phyloP scores from a whole-genome alignment of 1,140 invertebrate genomes.

The Bombus pascuorum region DNA sequence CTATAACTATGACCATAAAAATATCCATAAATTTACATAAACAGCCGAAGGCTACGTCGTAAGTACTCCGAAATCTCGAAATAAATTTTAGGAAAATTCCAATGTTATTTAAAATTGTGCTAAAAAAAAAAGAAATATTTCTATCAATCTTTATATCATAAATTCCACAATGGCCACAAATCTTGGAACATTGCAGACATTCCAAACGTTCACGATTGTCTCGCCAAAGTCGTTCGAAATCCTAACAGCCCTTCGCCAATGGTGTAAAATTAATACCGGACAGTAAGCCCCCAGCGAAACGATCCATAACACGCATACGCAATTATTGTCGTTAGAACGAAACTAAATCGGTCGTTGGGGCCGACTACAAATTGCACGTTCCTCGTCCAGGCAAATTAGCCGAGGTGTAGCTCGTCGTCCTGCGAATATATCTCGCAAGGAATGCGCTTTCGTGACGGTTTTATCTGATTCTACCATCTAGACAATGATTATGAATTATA shows the following conservation, averaged over 20 bases:
- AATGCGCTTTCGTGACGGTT: slow-evolving; percentile 38
- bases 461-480: slow-evolving; percentile 25
- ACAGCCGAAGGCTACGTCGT: too few relatives aligned
- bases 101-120: too few relatives aligned
- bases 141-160: too few relatives aligned
- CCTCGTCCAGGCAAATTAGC: slow-evolving; percentile 7
- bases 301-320: background rate
- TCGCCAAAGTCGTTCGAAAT: background rate
- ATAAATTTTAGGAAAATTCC: too few relatives aligned
- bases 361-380: slow-evolving; percentile 31
- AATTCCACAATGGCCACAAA: too few relatives aligned
- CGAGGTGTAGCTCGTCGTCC: background rate
- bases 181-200: too few relatives aligned
- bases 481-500: slow-evolving; percentile 40
- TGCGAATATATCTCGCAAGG: background rate
- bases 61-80: too few relatives aligned
- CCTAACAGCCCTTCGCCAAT: background rate
- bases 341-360: slow-evolving; percentile 23
- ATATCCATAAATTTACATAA: too few relatives aligned
- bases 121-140: too few relatives aligned
- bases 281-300: background rate
- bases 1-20: too few relatives aligned
- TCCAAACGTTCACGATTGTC: background rate
- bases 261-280: background rate
- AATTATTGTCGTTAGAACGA: slow-evolving; percentile 20